phyloP scores from a whole-genome alignment of 2,113 vertebrate species.

The Chrysemys picta region DNA sequence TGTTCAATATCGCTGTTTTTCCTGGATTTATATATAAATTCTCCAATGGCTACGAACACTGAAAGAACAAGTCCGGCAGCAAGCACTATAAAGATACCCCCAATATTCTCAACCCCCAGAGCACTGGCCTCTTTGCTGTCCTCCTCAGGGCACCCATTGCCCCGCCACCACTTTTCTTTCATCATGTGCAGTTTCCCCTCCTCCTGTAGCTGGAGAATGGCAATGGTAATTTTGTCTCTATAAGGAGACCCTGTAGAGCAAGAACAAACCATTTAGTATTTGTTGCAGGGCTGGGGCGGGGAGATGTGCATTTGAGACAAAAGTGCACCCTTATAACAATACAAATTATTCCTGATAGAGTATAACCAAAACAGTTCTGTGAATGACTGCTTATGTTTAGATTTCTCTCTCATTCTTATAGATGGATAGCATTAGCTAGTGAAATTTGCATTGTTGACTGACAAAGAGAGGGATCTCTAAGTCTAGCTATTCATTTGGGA shows the following conservation, averaged over 20 bases:
- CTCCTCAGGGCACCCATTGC: constrained; percentile 95
- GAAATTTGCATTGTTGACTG: background rate
- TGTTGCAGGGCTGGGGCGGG: background rate
- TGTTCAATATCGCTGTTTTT: constrained; percentile 94
- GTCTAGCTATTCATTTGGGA: background rate
- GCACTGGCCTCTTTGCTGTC: constrained; percentile 97
- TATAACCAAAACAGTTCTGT: background rate
- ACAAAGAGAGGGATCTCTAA: background rate
- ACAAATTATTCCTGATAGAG: background rate
- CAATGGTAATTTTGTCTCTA: constrained; percentile 96
- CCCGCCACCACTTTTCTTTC: constrained; percentile 99
- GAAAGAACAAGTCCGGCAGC: constrained; percentile 96
- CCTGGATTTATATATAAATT: constrained; percentile 96
- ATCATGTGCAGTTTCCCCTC: constrained; percentile 98
- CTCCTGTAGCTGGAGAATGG: constrained; percentile 97
- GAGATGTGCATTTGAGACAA: background rate
- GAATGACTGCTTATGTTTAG: background rate
- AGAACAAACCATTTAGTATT: constrained; percentile 3
- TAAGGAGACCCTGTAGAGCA: constrained; percentile 89
- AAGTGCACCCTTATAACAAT: background rate
- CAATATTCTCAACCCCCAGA: constrained; percentile 96
- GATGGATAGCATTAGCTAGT: background rate
- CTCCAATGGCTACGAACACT: constrained; percentile 97
- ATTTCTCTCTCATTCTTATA: background rate
- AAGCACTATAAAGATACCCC: constrained; percentile 97